phyloP scores from a whole-genome alignment of 1,140 invertebrate species.

The Drosophila insularis region DNA sequence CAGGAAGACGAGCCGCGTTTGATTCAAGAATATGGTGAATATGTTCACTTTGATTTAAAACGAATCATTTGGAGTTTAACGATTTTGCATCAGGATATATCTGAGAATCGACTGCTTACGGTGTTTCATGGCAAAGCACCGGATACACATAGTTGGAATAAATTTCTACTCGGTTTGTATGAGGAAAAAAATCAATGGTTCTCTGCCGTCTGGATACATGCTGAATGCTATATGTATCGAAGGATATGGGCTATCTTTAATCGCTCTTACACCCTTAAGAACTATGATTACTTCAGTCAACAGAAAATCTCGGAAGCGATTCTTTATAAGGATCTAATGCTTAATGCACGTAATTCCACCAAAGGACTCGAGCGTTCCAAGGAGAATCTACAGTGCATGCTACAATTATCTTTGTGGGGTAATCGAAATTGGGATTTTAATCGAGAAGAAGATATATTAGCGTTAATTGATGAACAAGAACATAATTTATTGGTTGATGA shows the following conservation, averaged over 20 bases:
- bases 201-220: constrained; percentile 91
- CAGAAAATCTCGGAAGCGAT: constrained; percentile 87
- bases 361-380: constrained; percentile 35
- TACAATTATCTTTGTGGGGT: constrained; percentile 88
- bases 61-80: constrained; percentile 52
- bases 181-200: constrained; percentile 88
- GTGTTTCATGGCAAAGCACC: constrained; percentile 81
- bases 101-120: constrained; percentile 87
- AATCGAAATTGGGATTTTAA: constrained; percentile 93
- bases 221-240: constrained; percentile 97
- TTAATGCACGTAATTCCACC: constrained; percentile 80
- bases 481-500: constrained; percentile 42
- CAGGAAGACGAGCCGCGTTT: constrained; percentile 22
- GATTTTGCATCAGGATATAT: constrained; percentile 87
- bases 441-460: constrained; percentile 84
- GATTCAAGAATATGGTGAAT: constrained; percentile 37
- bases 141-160: constrained; percentile 83
- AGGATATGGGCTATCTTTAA: constrained; percentile 90
- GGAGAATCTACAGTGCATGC: constrained; percentile 83
- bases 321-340: constrained; percentile 84
- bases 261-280: constrained; percentile 86
- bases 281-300: constrained; percentile 90
- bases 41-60: constrained; percentile 49
- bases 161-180: constrained; percentile 69
- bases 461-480: background rate